phyloP scores from a whole-genome alignment of 2,113 vertebrate genomes.

The Empidonax traillii region DNA sequence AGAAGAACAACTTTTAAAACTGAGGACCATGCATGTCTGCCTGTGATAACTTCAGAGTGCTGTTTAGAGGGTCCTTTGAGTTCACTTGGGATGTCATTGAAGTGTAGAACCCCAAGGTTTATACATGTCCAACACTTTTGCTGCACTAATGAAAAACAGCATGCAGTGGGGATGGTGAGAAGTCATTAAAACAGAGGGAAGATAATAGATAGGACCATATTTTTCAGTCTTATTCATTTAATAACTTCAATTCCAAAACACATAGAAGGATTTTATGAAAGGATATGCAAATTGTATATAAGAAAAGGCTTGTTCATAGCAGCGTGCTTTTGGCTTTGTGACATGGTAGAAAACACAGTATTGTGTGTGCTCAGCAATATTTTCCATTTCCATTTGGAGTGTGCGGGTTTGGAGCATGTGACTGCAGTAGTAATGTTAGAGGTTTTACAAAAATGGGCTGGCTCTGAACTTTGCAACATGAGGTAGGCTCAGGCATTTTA shows the following conservation, averaged over 20 bases:
- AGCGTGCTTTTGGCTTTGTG: neutral
- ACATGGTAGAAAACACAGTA: neutral
- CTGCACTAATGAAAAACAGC: neutral
- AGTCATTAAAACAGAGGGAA: neutral
- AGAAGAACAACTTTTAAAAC: neutral
- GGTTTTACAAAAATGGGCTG: neutral
- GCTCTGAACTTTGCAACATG: neutral
- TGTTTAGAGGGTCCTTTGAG: neutral
- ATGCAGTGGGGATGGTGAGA: neutral
- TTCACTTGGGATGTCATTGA: neutral
- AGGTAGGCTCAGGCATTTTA: neutral
- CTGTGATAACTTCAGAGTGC: neutral
- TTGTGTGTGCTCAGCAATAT: neutral
- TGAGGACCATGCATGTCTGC: neutral
- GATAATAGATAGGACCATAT: neutral
- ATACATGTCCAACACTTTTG: neutral
- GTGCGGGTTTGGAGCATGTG: neutral
- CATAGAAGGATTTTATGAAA: neutral
- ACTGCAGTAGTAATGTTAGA: neutral
- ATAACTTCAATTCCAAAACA: neutral
- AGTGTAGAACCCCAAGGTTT: neutral
- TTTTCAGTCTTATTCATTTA: neutral
- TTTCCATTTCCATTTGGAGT: neutral
- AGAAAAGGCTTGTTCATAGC: neutral
- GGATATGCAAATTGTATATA: neutral